Evolutionary conservation across 1,140 invertebrate species (phyloP), one percentile per base, ranked within the genome.

Genomic region (Drosophila neocordata): DNA sequence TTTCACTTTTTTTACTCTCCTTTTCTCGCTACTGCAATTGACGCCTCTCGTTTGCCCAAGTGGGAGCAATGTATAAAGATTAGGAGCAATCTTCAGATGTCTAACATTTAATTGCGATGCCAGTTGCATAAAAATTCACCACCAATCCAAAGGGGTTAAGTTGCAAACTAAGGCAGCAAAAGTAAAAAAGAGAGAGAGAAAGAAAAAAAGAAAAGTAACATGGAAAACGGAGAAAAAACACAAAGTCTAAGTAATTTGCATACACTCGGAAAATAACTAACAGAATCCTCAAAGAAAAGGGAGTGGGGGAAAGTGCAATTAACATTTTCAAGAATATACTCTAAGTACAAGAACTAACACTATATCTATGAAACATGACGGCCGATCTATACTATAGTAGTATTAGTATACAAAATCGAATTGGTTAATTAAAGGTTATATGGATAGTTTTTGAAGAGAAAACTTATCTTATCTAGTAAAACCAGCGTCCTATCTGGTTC

Each of bases 71-170:
- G 72, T 65, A 59, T 41, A 15, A 52, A 53, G 65, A 75, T 75
- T 76, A 69, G 72, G 52, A 63, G 59, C 37, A 20, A 31, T 56
- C 65, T 58, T 37, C 64, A 52, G 27, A 59, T 41, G 71, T 51
- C 72, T 74, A 41, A 27, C 52, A 38, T 68, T 76, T 76, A 75
- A 75, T 75, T 69, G 72, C 71, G 18, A 64, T 64, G 8, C 72
- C 53, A 68, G 58, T 68, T 61, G 58, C 35, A 56, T 8, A 62
- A 4, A 24, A 15, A 55, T 35, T 24, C 15, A 35, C 24, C 31
- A 59, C 15, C 41, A 58, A 24, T 58, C 41, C 41, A 31, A 48
- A 22, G 51, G 13, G 48, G 35, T 34, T 31, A 63, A 48, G 41
- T 48, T 48, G 41, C 41, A 48, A 51, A 63, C 60, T 52, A 63